Evolutionary conservation across 2,888 invertebrate genomes (phyloP).

Genomic region (Orthosia cruda): DNA sequence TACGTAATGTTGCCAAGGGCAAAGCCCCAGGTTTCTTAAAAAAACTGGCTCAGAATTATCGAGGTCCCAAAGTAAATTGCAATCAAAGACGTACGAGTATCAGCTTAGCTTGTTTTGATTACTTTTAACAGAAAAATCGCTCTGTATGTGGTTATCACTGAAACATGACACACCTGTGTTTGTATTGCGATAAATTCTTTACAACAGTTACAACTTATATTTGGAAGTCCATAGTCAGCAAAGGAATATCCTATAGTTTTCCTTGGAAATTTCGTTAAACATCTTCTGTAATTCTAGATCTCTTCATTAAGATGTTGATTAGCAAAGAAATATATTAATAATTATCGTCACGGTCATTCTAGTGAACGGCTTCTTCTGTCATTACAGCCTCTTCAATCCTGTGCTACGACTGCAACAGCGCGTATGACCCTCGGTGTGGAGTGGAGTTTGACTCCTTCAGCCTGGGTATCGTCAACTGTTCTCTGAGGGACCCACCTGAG

Average conservation of each 20-base stretch:
- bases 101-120: neutral
- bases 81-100: neutral
- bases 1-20: too few species aligned
- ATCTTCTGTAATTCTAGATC: too few species aligned
- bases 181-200: neutral
- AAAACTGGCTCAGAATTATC: too few species aligned
- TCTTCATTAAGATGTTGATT: too few species aligned
- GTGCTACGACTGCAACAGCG: conserved; percentile 98
- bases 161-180: neutral
- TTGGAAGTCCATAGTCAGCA: neutral
- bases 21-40: too few species aligned
- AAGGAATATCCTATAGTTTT: neutral
- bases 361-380: neutral
- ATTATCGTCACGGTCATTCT: neutral
- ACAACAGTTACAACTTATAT: too few species aligned
- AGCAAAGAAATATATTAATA: neutral
- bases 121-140: neutral
- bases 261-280: too few species aligned
- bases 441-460: conserved; percentile 97
- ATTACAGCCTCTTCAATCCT: conserved; percentile 92
- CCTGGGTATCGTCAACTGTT: conserved; percentile 96
- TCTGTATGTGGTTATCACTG: neutral
- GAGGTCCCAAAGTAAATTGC: neutral
- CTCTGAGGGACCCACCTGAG: conserved; percentile 94
- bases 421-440: conserved; percentile 97